phyloP scores from a whole-genome alignment of 92 coral and sea anemone genomes.

The Pocillopora grandis region DNA sequence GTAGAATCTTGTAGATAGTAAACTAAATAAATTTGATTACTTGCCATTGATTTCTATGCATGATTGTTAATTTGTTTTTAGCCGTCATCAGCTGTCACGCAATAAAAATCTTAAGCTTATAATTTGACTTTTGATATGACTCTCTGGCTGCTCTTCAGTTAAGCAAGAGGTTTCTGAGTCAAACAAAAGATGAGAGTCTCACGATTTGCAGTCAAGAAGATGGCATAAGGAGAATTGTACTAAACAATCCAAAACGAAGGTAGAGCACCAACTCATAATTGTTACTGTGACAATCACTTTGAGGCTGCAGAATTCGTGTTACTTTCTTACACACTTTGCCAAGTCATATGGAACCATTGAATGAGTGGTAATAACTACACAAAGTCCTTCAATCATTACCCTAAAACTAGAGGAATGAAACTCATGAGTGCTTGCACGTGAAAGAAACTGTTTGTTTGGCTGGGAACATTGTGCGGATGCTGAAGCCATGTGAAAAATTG shows the following conservation, averaged over 20 bases:
- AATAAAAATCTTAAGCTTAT: background rate
- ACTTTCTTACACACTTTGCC: background rate
- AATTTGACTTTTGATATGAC: background rate
- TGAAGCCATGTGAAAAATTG: too few relatives aligned
- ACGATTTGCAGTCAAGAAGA: conserved; percentile 81
- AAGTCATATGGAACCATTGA: background rate
- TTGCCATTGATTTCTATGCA: too few relatives aligned
- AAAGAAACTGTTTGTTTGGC: too few relatives aligned
- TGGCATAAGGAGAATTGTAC: conserved; percentile 84
- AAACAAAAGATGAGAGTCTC: conserved; percentile 31
- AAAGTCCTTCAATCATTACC: too few relatives aligned
- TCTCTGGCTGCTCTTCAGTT: background rate
- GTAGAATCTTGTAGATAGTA: too few relatives aligned
- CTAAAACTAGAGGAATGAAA: too few relatives aligned
- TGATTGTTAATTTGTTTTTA: background rate
- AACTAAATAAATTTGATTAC: too few relatives aligned
- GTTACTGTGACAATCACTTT: too few relatives aligned
- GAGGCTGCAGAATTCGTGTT: too few relatives aligned
- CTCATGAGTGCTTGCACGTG: too few relatives aligned
- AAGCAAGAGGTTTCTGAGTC: conserved; percentile 16
- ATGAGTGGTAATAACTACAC: too few relatives aligned
- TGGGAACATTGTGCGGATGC: too few relatives aligned
- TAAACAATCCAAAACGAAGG: conserved; percentile 86
- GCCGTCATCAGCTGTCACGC: background rate
- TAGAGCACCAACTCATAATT: background rate